A percentile compares a stretch with the other conserved stretches of the same genome.
phyloP scores from a whole-genome alignment of 1,140 invertebrate species.

The Meloidogyne hapla region DNA sequence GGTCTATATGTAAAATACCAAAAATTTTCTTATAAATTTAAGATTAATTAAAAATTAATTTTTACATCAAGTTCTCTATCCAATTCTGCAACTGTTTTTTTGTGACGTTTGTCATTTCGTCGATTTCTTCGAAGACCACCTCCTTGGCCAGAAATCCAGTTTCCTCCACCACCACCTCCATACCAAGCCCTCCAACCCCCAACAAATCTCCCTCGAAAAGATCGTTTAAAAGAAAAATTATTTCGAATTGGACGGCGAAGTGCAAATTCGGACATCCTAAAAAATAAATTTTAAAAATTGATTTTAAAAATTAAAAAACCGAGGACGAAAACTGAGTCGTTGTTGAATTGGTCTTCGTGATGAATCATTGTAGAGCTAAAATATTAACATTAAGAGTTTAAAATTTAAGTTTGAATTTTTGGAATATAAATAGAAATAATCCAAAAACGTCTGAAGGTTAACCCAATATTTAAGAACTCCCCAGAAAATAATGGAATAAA shows the following conservation, averaged over 20 bases:
- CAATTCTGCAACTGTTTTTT: conserved; percentile 18
- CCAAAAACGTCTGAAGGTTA: too few relatives aligned
- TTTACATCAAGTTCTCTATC: conserved; percentile 19
- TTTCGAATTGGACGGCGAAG: conserved; percentile 18
- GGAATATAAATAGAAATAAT: too few relatives aligned
- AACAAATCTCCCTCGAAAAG: conserved; percentile 4
- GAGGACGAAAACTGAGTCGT: conserved; percentile 10
- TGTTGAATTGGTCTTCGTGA: conserved; percentile 18
- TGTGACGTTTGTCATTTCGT: conserved; percentile 12
- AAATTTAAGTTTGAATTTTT: too few relatives aligned
- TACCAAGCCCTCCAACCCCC: not conserved
- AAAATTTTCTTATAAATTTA: too few relatives aligned
- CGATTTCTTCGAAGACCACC: not conserved
- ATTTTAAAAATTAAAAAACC: not conserved
- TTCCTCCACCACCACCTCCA: not conserved
- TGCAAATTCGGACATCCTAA: conserved; percentile 1
- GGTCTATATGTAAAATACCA: too few relatives aligned
- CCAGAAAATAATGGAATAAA: too few relatives aligned
- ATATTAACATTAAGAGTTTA: not conserved
- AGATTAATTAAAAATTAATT: not conserved
- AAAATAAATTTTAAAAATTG: not conserved
- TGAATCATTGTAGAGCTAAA: conserved; percentile 16
- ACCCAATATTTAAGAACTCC: too few relatives aligned
- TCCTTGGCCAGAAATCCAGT: not conserved
- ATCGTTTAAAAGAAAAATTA: conserved; percentile 16